Base-by-base conservation (phyloP, 1,140 invertebrate species). In the Bombus ignitus region DNA sequence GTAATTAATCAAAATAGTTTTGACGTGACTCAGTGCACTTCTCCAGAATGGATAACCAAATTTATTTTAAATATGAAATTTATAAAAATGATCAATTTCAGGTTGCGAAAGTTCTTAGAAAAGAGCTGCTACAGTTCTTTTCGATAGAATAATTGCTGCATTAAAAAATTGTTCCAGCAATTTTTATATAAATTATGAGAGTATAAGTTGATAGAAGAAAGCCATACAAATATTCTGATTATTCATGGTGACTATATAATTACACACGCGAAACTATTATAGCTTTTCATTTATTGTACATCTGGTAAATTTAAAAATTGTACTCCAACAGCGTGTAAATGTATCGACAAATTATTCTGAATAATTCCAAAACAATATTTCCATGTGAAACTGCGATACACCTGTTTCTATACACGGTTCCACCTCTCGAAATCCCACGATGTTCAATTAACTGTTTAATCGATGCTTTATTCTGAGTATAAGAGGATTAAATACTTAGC, bases 391-490 rank as follows among this genome's bases (percentile, higher is more conserved):
- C 5, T 28, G 39, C 22, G 0, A 39, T 70, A n/a, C 70, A n/a
- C 25, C 22, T 71, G 70, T 71, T 42, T 39, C 12, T 12, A 8
- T 28, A 37, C 32, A 4, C 22, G 47, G 10, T 35, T 3, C 47
- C 2, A 28, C 3, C 18, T 2, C 15, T 1, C 12, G 47, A 57
- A 76, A 37, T 76, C 53, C 12, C 35, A 39, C 35, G 25, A 37
- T 15, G 22, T 59, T 59, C 53, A 39, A 76, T 76, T 76, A 76
- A 42, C 35, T 53, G 6, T 59, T 76, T 76, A 76, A 76, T 76
- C 35, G 74, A 42, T 15, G 6, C n/a, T 39, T 65, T 62, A 66
- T 37, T 62, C n/a, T 9, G n/a, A 15, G 18, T n/a, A 10, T 42
- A 66, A 65, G 57, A 78, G 57, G 37, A 65, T 78, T 65, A 65